A percentile compares a stretch with the other conserved stretches of the same genome.
Conservation (phyloP, 2,113 vertebrate genomes). For the Potamarius usumacintae region DNA sequence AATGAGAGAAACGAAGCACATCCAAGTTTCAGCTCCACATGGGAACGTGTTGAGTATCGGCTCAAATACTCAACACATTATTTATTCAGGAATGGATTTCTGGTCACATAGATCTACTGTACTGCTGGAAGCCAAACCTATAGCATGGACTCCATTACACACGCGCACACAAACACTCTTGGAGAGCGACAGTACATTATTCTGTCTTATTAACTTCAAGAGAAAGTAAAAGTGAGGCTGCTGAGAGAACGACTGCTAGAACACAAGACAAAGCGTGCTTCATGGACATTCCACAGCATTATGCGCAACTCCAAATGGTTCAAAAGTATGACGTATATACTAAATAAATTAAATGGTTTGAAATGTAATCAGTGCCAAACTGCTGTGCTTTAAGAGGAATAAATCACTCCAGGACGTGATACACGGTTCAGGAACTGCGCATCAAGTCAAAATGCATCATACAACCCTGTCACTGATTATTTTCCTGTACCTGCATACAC, state of each 20-base stretch:
- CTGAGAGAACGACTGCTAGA: neutral
- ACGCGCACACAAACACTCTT: neutral
- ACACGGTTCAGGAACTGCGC: neutral
- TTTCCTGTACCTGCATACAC: neutral
- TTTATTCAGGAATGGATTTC: slow-evolving; percentile 46
- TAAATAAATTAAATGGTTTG: neutral
- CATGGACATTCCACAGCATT: neutral
- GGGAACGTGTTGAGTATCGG: neutral
- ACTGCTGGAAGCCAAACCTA: slow-evolving; percentile 28
- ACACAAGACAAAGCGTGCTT: neutral
- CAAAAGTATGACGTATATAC: neutral
- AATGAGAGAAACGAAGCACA: neutral
- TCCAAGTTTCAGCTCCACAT: neutral
- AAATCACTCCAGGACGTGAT: neutral
- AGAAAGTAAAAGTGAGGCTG: no score
- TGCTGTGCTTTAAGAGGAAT: neutral
- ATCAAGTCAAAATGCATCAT: neutral
- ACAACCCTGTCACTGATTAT: neutral
- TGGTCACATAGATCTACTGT: slow-evolving; percentile 35
- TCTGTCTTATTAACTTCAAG: neutral
- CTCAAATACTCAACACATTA: slow-evolving; percentile 13
- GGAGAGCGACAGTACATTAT: neutral
- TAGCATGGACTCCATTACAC: slow-evolving; percentile 1
- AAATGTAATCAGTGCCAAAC: neutral
- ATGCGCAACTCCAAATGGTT: neutral